Conservation (phyloP, 1,140 invertebrate genomes). For the Ptiloglossa arizonensis region DNA sequence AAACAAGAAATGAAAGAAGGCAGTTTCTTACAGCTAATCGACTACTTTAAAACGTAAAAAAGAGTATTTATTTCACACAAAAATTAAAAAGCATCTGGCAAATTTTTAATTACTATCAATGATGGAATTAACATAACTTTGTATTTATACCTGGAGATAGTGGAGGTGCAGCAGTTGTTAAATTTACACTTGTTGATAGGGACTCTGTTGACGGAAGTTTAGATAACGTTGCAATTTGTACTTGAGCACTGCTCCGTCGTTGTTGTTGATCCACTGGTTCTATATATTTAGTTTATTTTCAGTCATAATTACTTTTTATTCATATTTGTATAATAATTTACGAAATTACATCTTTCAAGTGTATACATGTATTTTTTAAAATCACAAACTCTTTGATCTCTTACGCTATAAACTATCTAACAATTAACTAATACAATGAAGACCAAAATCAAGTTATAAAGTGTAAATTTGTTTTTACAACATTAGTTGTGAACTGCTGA, state of each 20-base stretch:
- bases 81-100: slow-evolving; percentile 43
- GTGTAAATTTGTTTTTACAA: slow-evolving; percentile 23
- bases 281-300: slow-evolving; percentile 68
- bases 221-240: slow-evolving; percentile 73
- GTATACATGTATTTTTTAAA: slow-evolving; percentile 7
- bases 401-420: slow-evolving; percentile 14
- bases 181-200: slow-evolving; percentile 73
- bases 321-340: slow-evolving; percentile 15
- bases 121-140: slow-evolving; percentile 49
- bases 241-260: slow-evolving; percentile 77
- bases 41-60: slow-evolving; percentile 30
- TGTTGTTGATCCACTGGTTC: slow-evolving; percentile 77
- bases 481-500: slow-evolving; percentile 12
- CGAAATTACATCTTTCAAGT: slow-evolving; percentile 13
- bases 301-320: slow-evolving; percentile 49
- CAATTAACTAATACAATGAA: slow-evolving; percentile 7
- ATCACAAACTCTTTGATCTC: not conserved
- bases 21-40: slow-evolving; percentile 36
- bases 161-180: slow-evolving; percentile 72
- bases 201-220: slow-evolving; percentile 80
- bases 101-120: slow-evolving; percentile 42
- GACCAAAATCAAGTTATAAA: slow-evolving; percentile 27
- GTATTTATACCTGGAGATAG: slow-evolving; percentile 77
- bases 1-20: slow-evolving; percentile 32
- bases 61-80: slow-evolving; percentile 33